Percentiles rank a stretch among this genome's conserved stretches.
These are phyloP conservation scores for Alentia gelatinosa DNA, from an alignment of 2,888 invertebrate species.

Conservation along the genomic window DNA sequence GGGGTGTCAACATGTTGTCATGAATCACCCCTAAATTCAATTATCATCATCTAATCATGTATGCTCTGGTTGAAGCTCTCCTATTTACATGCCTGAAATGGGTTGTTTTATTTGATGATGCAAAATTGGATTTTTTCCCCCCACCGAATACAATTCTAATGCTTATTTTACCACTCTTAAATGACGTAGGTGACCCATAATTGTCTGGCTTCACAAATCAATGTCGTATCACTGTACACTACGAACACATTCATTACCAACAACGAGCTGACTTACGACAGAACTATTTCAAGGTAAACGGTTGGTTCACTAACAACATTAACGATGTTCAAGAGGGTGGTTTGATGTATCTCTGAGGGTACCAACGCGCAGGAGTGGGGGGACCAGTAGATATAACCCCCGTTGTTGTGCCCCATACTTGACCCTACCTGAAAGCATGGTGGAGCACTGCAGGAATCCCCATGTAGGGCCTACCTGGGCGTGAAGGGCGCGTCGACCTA, in stretches of 20 bases:
- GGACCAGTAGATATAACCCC: too few species aligned
- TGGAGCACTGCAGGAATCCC: not conserved
- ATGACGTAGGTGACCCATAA: not conserved
- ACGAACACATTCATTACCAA: not conserved
- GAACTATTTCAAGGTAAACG: too few species aligned
- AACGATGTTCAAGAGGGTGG: not conserved
- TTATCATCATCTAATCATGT: not conserved
- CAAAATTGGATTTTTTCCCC: not conserved
- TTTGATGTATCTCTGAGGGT: too few species aligned
- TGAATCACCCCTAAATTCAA: not conserved
- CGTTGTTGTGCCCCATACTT: constrained; percentile 1
- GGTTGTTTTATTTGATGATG: not conserved
- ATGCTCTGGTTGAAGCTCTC: not conserved
- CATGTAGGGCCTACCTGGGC: constrained; percentile 10
- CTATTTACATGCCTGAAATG: not conserved
- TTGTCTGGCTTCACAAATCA: not conserved
- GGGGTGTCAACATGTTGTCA: not conserved
- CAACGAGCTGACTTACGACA: too few species aligned
- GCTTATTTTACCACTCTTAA: not conserved
- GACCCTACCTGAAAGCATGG: constrained; percentile 11
- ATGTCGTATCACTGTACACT: too few species aligned
- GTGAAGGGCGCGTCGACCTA: not conserved
- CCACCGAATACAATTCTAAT: not conserved
- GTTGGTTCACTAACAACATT: not conserved
- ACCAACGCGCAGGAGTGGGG: too few species aligned